phyloP scores from a whole-genome alignment of 1,140 invertebrate genomes.

The Leptonema lineaticorne region DNA sequence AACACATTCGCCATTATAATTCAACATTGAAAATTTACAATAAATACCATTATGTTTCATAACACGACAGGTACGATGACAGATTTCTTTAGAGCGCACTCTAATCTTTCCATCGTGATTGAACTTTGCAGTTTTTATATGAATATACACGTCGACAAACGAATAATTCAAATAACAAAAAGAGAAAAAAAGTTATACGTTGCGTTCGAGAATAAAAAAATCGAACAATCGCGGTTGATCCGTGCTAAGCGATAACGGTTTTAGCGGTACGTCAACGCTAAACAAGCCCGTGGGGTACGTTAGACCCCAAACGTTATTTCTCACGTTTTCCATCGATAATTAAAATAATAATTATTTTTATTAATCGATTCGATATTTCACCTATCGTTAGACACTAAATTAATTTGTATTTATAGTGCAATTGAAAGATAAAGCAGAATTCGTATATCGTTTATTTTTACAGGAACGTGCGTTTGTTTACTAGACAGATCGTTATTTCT shows the following conservation, averaged over 20 bases:
- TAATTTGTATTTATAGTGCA: too few relatives aligned
- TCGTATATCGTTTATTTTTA: too few relatives aligned
- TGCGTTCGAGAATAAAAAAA: background rate
- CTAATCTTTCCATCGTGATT: slow-evolving; percentile 19
- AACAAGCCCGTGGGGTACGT: background rate
- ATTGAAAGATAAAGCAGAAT: too few relatives aligned
- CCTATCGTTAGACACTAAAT: too few relatives aligned
- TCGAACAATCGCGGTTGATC: slow-evolving; percentile 20
- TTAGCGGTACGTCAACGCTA: background rate
- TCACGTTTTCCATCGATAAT: too few relatives aligned
- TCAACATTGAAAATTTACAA: too few relatives aligned
- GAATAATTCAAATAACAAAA: background rate
- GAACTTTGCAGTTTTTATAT: slow-evolving; percentile 10
- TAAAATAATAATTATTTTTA: too few relatives aligned
- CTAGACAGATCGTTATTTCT: too few relatives aligned
- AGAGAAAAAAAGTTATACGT: slow-evolving; percentile 12
- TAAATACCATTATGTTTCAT: background rate
- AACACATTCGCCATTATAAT: background rate
- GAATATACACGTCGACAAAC: background rate
- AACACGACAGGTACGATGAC: slow-evolving; percentile 13
- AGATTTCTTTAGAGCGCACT: slow-evolving; percentile 15
- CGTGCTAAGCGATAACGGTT: slow-evolving; percentile 12
- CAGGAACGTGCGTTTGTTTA: too few relatives aligned
- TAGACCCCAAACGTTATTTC: background rate
- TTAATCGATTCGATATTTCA: too few relatives aligned